These are phyloP conservation scores for Hemiscyllium ocellatum DNA, from an alignment of 2,113 vertebrate species.

Conservation along the genomic window DNA sequence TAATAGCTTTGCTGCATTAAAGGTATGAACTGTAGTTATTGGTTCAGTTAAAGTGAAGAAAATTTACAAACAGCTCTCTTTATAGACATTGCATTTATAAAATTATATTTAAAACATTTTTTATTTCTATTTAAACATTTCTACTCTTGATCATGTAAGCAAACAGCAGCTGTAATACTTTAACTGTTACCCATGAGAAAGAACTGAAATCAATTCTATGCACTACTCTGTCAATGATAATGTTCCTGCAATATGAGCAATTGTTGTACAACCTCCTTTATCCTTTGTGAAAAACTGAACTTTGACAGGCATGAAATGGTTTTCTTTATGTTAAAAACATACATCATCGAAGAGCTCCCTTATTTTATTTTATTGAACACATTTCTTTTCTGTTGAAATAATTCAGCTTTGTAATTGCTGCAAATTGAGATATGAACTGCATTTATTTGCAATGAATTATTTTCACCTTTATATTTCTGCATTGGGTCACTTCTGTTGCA, in stretches of 20 bases:
- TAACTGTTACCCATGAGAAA: background rate
- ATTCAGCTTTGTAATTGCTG: slow-evolving; percentile 17
- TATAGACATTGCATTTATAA: background rate
- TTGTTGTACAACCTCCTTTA: background rate
- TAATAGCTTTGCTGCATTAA: background rate
- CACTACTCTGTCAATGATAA: background rate
- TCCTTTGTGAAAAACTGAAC: slow-evolving; percentile 23
- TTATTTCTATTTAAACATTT: background rate
- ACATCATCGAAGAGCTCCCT: background rate
- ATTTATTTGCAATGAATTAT: slow-evolving; percentile 13
- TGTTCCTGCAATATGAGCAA: slow-evolving; percentile 10
- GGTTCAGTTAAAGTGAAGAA: background rate
- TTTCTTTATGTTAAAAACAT: background rate
- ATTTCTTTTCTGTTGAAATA: slow-evolving; percentile 10
- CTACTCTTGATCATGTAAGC: background rate
- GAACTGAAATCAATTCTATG: background rate
- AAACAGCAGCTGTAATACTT: background rate
- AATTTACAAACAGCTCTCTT: background rate
- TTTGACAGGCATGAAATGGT: background rate
- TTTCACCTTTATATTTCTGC: background rate
- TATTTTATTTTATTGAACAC: background rate
- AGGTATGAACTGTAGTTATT: background rate
- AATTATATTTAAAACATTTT: background rate
- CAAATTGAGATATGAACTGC: background rate
- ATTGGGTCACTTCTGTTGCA: too few species aligned